Percentiles rank a stretch among this genome's conserved stretches.
These are phyloP conservation scores for Malthinus seriepunctatus DNA, from an alignment of 2,888 invertebrate genomes.

Conservation along the genomic window DNA sequence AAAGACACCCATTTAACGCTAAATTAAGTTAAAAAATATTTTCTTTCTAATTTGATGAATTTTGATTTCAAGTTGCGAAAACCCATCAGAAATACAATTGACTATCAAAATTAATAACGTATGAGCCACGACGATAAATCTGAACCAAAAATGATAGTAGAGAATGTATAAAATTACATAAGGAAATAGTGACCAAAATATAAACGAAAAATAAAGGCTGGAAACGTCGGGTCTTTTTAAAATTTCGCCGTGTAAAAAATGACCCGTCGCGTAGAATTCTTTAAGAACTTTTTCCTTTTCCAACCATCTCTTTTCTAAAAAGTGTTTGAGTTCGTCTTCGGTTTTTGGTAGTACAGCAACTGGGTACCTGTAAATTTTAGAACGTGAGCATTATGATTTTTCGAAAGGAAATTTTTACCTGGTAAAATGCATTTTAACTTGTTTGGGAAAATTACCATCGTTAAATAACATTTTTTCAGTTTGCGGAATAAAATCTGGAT, in stretches of 20 bases:
- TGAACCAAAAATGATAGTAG: slow-evolving; percentile 53
- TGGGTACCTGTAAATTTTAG: slow-evolving; percentile 60
- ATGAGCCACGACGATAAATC: slow-evolving; percentile 61
- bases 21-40: slow-evolving; percentile 16
- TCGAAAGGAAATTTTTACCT: slow-evolving; percentile 55
- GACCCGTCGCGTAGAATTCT: slow-evolving; percentile 63
- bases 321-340: slow-evolving; percentile 61
- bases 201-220: slow-evolving; percentile 59
- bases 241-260: slow-evolving; percentile 49
- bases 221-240: slow-evolving; percentile 46
- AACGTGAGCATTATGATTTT: neutral
- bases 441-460: slow-evolving; percentile 69
- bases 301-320: slow-evolving; percentile 69
- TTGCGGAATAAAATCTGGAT: slow-evolving; percentile 75
- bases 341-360: slow-evolving; percentile 62
- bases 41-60: slow-evolving; percentile 28
- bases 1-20: neutral
- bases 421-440: slow-evolving; percentile 77
- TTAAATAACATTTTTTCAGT: slow-evolving; percentile 71
- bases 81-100: slow-evolving; percentile 62
- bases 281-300: slow-evolving; percentile 66
- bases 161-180: slow-evolving; percentile 55
- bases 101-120: slow-evolving; percentile 59
- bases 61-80: slow-evolving; percentile 62
- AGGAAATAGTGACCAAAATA: slow-evolving; percentile 69